Evolutionary conservation across 2,797 vertebrate species (phyloP).

Genomic region (Paramormyrops hopkinsi): DNA sequence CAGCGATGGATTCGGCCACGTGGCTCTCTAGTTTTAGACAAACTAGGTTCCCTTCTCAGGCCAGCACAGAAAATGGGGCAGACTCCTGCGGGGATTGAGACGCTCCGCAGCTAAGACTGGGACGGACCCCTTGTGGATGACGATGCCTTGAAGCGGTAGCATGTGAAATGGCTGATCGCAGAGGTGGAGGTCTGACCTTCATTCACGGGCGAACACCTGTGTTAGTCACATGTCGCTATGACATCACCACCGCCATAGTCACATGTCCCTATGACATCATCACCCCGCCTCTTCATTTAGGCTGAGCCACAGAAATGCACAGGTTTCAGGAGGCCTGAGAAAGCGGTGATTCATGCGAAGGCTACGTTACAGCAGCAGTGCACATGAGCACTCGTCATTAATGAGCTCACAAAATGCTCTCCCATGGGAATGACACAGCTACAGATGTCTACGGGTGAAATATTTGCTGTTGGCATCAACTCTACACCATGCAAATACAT

Average conservation of each 20-base stretch:
- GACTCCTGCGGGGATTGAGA: not conserved
- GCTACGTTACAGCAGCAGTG: not conserved
- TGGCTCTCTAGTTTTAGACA: not conserved
- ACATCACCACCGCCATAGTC: not conserved
- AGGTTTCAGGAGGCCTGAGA: not conserved
- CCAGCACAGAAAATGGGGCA: not conserved
- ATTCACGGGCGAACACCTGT: not conserved
- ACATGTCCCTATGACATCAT: not conserved
- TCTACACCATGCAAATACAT: not conserved
- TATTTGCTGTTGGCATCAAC: not conserved
- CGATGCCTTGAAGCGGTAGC: not conserved
- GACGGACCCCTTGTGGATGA: not conserved
- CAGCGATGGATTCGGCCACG: not conserved
- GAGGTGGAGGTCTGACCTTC: slow-evolving; percentile 2
- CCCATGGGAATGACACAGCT: not conserved
- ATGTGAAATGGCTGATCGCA: not conserved
- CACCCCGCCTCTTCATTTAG: not conserved
- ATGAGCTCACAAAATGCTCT: not conserved
- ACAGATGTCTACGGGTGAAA: not conserved
- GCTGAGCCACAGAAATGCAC: not conserved
- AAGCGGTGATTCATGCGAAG: not conserved
- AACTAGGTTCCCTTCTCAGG: not conserved
- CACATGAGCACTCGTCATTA: not conserved
- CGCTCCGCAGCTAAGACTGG: not conserved
- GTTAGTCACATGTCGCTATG: not conserved